Conservation (phyloP, 2,797 vertebrate genomes). For the Takifugu ocellatus region DNA sequence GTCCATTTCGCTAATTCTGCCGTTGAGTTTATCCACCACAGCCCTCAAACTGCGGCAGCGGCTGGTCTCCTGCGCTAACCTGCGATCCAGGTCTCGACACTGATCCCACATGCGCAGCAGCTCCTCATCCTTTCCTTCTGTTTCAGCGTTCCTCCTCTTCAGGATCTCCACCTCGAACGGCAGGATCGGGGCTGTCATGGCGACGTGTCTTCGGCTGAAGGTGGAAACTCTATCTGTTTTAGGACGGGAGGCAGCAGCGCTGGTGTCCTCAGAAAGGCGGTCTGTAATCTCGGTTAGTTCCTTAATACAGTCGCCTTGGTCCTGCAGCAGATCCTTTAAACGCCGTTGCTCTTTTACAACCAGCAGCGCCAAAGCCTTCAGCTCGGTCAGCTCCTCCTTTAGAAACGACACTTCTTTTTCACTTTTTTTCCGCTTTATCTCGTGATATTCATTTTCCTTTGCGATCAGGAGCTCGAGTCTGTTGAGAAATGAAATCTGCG, state of each 20-base stretch:
- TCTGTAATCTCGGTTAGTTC: conserved; percentile 76
- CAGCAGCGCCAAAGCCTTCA: conserved; percentile 87
- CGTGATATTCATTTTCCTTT: conserved; percentile 81
- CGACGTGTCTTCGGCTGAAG: conserved; percentile 71
- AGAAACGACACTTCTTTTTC: conserved; percentile 76
- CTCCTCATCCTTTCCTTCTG: conserved; percentile 96
- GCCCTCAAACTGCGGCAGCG: conserved; percentile 83
- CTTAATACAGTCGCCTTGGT: conserved; percentile 78
- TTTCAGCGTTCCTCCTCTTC: conserved; percentile 86
- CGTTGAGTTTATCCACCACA: conserved; percentile 88
- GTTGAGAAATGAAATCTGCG: conserved; percentile 33
- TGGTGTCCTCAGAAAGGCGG: conserved; percentile 74
- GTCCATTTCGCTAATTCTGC: conserved; percentile 89
- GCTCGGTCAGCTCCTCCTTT: conserved; percentile 83
- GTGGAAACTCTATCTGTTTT: conserved; percentile 72
- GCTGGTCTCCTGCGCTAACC: conserved; percentile 82
- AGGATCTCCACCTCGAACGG: conserved; percentile 89
- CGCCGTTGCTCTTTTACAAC: conserved; percentile 87
- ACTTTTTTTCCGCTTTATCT: conserved; percentile 80
- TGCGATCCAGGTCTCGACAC: conserved; percentile 86
- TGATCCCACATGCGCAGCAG: conserved; percentile 91
- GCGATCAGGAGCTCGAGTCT: conserved; percentile 86
- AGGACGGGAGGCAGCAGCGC: conserved; percentile 61
- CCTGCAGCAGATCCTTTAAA: conserved; percentile 78
- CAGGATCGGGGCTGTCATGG: conserved; percentile 80